Evolutionary conservation across 2,797 vertebrate species (phyloP).

Genomic region (Novumbra hubbsi): DNA sequence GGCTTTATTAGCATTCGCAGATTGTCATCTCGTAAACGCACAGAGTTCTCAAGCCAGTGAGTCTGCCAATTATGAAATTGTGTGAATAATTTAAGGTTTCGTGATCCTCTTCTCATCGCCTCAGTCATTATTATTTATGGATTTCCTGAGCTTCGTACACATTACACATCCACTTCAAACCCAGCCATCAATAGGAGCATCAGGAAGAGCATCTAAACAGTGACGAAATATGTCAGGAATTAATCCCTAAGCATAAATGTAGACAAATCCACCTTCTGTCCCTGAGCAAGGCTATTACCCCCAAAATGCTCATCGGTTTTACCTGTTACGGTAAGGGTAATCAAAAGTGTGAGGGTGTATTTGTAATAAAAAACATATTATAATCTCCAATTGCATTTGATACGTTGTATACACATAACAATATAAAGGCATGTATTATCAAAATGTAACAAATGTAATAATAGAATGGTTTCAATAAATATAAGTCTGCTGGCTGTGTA

Average conservation of each 20-base stretch:
- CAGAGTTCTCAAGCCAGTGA: slow-evolving; percentile 4
- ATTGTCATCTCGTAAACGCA: slow-evolving; percentile 23
- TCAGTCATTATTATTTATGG: slow-evolving; percentile 36
- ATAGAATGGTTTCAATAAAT: neutral
- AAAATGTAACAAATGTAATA: neutral
- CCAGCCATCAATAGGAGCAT: no score
- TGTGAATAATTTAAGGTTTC: slow-evolving; percentile 32
- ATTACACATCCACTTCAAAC: slow-evolving; percentile 4
- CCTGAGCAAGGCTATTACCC: no score
- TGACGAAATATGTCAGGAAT: no score
- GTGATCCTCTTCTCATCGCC: neutral
- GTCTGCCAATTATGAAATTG: slow-evolving; percentile 36
- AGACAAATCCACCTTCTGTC: no score
- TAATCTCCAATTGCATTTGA: no score
- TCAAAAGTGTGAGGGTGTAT: no score
- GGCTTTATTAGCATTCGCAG: slow-evolving; percentile 28
- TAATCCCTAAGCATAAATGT: no score
- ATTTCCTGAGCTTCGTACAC: slow-evolving; percentile 18
- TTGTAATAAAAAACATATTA: no score
- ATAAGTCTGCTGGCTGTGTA: neutral
- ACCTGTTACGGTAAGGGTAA: no score
- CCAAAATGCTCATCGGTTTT: no score
- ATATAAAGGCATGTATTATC: no score
- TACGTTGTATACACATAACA: no score
- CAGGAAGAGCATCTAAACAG: neutral